phyloP scores from a whole-genome alignment of 1,140 invertebrate species.

The Aradophagus sp. region DNA sequence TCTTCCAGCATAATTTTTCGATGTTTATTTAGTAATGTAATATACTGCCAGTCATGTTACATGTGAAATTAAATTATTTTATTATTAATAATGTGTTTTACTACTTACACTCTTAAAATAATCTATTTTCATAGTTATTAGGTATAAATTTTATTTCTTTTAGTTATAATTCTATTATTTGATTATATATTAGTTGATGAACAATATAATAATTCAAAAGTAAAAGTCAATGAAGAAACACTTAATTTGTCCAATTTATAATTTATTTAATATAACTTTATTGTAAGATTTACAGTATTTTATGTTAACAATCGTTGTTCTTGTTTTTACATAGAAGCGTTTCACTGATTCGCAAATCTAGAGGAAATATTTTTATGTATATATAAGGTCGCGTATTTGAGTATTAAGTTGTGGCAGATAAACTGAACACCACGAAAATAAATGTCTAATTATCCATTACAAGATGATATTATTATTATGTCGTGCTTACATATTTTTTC shows the following conservation, averaged over 20 bases:
- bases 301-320: slow-evolving; percentile 48
- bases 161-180: too few species aligned
- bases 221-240: slow-evolving; percentile 1
- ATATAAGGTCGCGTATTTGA: slow-evolving; percentile 50
- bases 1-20: slow-evolving; percentile 8
- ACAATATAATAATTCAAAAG: slow-evolving; percentile 1
- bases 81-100: slow-evolving; percentile 34
- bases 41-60: slow-evolving; percentile 49
- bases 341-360: slow-evolving; percentile 52
- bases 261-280: slow-evolving; percentile 56
- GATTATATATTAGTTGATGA: too few species aligned
- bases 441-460: slow-evolving; percentile 45
- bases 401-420: slow-evolving; percentile 45
- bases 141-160: too few species aligned
- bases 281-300: slow-evolving; percentile 54
- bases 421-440: slow-evolving; percentile 45
- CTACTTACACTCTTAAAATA: too few species aligned
- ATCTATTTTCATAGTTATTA: too few species aligned
- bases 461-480: slow-evolving; percentile 50
- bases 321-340: slow-evolving; percentile 56
- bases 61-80: slow-evolving; percentile 54
- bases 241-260: slow-evolving; percentile 38
- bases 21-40: slow-evolving; percentile 40
- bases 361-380: slow-evolving; percentile 43
- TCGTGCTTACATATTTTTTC: slow-evolving; percentile 43